These are phyloP conservation scores for Ryuthela nishihirai DNA, from an alignment of 2,888 invertebrate genomes.

Conservation along the genomic window DNA sequence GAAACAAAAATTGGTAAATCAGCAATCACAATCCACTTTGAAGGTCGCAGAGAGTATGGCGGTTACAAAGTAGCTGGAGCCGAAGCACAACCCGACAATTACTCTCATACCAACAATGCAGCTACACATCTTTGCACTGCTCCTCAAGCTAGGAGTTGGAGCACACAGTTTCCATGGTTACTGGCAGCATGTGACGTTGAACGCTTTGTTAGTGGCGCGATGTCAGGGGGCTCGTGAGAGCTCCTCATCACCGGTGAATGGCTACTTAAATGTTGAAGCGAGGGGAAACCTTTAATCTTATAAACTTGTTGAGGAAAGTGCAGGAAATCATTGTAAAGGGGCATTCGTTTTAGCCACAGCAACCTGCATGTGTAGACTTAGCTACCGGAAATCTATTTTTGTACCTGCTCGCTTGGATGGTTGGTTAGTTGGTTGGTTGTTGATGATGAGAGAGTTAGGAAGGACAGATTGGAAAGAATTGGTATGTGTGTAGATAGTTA, in stretches of 20 bases:
- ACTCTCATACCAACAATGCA: too few species aligned
- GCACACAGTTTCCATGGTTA: conserved; percentile 22
- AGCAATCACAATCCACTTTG: too few species aligned
- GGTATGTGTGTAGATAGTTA: too few species aligned
- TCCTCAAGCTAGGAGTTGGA: too few species aligned
- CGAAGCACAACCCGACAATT: too few species aligned
- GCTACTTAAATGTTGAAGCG: conserved; percentile 24
- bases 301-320: conserved; percentile 13
- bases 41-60: too few species aligned
- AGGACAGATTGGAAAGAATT: too few species aligned
- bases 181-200: conserved; percentile 13
- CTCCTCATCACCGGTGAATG: conserved; percentile 16
- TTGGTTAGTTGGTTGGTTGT: too few species aligned
- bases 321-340: conserved; percentile 3
- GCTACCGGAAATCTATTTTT: conserved; percentile 23
- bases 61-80: too few species aligned
- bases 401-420: conserved; percentile 13
- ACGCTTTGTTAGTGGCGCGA: conserved; percentile 11
- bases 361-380: conserved; percentile 12
- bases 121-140: too few species aligned
- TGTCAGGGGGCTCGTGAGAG: conserved; percentile 8
- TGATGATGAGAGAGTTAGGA: too few species aligned
- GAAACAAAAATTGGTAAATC: too few species aligned
- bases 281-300: conserved; percentile 31
- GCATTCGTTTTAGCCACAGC: conserved; percentile 25